Conservation (phyloP, 2,888 invertebrate genomes). For the Rhagonycha fulva region DNA sequence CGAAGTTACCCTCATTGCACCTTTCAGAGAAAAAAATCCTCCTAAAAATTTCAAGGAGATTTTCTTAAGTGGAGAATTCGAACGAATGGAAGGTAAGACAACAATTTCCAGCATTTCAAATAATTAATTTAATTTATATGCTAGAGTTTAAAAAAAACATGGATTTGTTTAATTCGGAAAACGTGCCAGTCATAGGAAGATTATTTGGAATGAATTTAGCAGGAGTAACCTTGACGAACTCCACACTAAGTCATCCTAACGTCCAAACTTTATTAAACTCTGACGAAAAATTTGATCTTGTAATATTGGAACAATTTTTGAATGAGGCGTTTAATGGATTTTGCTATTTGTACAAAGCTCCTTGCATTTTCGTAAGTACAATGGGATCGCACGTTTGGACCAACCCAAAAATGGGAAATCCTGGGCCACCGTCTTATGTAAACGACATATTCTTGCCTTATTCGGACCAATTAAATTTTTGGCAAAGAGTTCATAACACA, state of each 20-base stretch:
- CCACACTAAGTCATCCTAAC: not conserved
- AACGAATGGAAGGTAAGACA: constrained; percentile 2
- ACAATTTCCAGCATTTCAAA: not conserved
- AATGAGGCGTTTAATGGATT: constrained; percentile 55
- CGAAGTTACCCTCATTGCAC: constrained; percentile 50
- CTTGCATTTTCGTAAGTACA: constrained; percentile 48
- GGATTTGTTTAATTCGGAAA: not conserved
- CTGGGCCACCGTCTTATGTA: constrained; percentile 56
- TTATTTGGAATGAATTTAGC: not conserved
- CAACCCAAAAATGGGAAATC: constrained; percentile 55
- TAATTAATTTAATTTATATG: not conserved
- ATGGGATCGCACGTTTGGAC: constrained; percentile 52
- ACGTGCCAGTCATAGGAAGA: not conserved
- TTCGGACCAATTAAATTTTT: constrained; percentile 57
- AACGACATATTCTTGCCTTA: constrained; percentile 54
- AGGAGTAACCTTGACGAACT: not conserved
- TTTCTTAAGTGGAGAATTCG: not conserved
- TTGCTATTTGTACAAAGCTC: constrained; percentile 45
- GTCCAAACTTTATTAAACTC: constrained; percentile 1
- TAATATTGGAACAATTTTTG: constrained; percentile 54
- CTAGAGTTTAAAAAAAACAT: not conserved
- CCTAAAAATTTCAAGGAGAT: constrained; percentile 46
- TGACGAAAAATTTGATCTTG: constrained; percentile 36
- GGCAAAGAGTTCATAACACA: constrained; percentile 60
- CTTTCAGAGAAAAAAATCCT: constrained; percentile 30